Percentiles rank a stretch among this genome's conserved stretches.
Conservation (phyloP, 2,888 invertebrate genomes). For the Trichogramma dendrolimi region DNA sequence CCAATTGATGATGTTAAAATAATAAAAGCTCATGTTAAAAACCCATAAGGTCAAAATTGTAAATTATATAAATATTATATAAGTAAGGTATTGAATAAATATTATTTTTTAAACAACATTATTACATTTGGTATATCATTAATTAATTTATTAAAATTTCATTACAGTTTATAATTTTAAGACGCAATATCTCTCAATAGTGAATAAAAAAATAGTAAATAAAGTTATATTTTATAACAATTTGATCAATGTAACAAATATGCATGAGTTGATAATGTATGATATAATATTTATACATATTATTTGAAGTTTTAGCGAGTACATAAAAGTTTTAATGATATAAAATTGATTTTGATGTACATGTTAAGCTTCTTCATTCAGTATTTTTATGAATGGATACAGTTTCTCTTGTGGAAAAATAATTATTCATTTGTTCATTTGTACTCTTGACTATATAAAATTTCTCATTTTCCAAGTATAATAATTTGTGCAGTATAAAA, state of each 20-base stretch:
- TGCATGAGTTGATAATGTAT: neutral
- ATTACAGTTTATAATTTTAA: neutral
- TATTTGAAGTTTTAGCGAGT: neutral
- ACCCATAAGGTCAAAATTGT: slow-evolving; percentile 36
- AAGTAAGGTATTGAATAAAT: neutral
- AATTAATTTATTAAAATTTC: neutral
- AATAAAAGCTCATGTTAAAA: slow-evolving; percentile 57
- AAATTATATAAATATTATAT: slow-evolving; percentile 12
- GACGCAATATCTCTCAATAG: neutral
- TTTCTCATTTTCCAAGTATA: too few relatives aligned
- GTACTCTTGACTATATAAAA: too few relatives aligned
- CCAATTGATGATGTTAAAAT: slow-evolving; percentile 87
- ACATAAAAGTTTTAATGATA: neutral
- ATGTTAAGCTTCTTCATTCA: neutral
- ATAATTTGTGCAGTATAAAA: too few relatives aligned
- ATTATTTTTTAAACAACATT: slow-evolving; percentile 16
- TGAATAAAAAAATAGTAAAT: neutral
- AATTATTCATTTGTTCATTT: too few relatives aligned
- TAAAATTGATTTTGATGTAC: neutral
- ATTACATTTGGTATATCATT: slow-evolving; percentile 21
- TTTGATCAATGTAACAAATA: neutral
- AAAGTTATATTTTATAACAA: neutral
- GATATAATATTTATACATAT: neutral
- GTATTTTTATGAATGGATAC: too few relatives aligned
- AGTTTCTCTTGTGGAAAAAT: too few relatives aligned